Percentiles rank a stretch among this genome's conserved stretches.
phyloP scores from a whole-genome alignment of 2,888 invertebrate genomes.

The Rhagonycha lutea region DNA sequence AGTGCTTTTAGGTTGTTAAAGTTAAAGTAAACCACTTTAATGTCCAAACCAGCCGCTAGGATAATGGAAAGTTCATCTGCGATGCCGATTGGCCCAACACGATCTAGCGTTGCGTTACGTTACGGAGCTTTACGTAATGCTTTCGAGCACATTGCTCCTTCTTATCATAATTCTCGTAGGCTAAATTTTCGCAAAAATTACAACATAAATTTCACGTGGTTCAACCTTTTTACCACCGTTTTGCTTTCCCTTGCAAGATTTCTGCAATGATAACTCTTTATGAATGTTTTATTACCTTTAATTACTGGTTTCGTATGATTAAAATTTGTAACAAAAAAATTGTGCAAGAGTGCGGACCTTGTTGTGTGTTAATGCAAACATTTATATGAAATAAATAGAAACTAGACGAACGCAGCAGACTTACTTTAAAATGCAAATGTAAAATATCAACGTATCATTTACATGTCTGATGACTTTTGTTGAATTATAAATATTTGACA shows the following conservation, averaged over 20 bases:
- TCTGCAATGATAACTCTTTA: not conserved
- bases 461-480: constrained; percentile 10
- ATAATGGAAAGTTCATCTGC: too few relatives aligned
- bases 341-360: not conserved
- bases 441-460: constrained; percentile 10
- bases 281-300: constrained; percentile 5
- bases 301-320: constrained; percentile 1
- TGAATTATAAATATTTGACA: constrained; percentile 1
- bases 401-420: not conserved
- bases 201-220: not conserved
- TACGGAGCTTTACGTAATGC: not conserved
- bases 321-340: not conserved
- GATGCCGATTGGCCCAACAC: not conserved
- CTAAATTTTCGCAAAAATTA: not conserved
- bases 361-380: not conserved
- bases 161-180: not conserved
- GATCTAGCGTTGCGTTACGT: not conserved
- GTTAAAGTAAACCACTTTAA: too few relatives aligned
- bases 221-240: not conserved
- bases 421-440: constrained; percentile 9
- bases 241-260: not conserved
- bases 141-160: not conserved
- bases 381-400: not conserved
- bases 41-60: too few relatives aligned
- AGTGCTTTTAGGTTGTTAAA: not conserved